Evolutionary conservation across 2,113 vertebrate genomes (phyloP).

Genomic region (Orthonyx spaldingii): DNA sequence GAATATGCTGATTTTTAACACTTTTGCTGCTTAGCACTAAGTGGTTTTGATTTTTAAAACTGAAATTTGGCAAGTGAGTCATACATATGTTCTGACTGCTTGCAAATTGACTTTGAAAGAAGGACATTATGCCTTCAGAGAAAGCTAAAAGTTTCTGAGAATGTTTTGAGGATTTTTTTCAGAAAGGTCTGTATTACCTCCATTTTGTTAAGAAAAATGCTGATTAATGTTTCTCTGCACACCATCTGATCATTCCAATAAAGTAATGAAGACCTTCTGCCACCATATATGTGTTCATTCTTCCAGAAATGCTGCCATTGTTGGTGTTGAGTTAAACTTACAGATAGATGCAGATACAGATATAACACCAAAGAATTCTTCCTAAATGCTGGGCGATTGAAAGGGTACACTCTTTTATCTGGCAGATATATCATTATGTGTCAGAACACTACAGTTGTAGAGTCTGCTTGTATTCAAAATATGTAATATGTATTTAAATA

Average conservation of each 20-base stretch:
- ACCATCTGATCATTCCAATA: neutral
- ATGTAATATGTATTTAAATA: neutral
- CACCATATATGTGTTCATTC: neutral
- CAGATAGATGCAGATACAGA: neutral
- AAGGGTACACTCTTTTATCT: neutral
- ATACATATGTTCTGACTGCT: neutral
- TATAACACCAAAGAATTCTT: neutral
- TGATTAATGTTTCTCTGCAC: neutral
- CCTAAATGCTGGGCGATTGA: neutral
- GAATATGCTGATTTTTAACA: constrained; percentile 5
- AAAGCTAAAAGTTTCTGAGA: neutral
- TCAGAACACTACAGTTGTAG: neutral
- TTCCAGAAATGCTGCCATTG: neutral
- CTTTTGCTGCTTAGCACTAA: neutral
- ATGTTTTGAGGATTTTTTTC: neutral
- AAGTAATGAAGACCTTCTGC: neutral
- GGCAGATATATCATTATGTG: neutral
- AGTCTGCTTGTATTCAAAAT: neutral
- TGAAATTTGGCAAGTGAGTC: neutral
- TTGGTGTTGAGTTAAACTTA: neutral
- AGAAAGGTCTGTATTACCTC: neutral
- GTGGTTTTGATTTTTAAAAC: neutral
- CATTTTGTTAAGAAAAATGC: neutral
- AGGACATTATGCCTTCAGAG: neutral
- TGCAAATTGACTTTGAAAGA: neutral